Conservation (phyloP, 2,797 vertebrate species). For the Macropodus opercularis region DNA sequence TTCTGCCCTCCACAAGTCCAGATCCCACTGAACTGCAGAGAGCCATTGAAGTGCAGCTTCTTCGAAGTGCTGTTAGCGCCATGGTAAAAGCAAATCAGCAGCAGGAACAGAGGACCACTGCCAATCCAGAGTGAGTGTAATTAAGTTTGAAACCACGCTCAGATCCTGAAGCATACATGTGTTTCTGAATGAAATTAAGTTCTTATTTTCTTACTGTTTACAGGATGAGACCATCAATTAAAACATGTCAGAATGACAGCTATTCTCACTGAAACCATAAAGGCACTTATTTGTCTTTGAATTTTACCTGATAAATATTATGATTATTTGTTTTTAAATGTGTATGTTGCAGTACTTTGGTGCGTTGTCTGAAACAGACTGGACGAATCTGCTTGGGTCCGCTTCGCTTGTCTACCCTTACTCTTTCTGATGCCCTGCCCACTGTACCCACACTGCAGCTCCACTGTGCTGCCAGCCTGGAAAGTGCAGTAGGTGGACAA, state of each 20-base stretch:
- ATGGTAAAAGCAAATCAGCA: constrained; percentile 86
- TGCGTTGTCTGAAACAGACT: constrained; percentile 95
- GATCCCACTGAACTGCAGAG: constrained; percentile 97
- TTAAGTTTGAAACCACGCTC: neutral
- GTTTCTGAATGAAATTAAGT: too few relatives aligned
- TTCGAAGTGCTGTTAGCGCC: constrained; percentile 91
- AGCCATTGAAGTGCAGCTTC: constrained; percentile 95
- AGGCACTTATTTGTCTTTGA: neutral
- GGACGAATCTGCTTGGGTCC: constrained; percentile 93
- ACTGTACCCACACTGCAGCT: constrained; percentile 91
- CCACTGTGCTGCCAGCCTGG: constrained; percentile 90
- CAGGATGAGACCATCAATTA: too few relatives aligned
- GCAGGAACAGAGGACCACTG: constrained; percentile 87
- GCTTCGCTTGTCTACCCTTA: constrained; percentile 91
- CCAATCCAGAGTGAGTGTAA: constrained; percentile 89
- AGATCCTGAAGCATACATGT: neutral
- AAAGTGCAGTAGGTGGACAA: constrained; percentile 89
- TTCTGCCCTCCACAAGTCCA: constrained; percentile 94
- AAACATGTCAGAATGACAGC: too few relatives aligned
- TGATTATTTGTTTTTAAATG: too few relatives aligned
- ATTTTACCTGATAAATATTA: too few relatives aligned
- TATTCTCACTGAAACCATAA: neutral
- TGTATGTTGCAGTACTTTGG: constrained; percentile 82
- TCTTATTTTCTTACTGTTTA: too few relatives aligned
- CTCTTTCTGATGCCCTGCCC: constrained; percentile 88